Percentiles rank a stretch among this genome's conserved stretches.
Conservation (phyloP, 2,888 invertebrate genomes). For the Deilephila elpenor region DNA sequence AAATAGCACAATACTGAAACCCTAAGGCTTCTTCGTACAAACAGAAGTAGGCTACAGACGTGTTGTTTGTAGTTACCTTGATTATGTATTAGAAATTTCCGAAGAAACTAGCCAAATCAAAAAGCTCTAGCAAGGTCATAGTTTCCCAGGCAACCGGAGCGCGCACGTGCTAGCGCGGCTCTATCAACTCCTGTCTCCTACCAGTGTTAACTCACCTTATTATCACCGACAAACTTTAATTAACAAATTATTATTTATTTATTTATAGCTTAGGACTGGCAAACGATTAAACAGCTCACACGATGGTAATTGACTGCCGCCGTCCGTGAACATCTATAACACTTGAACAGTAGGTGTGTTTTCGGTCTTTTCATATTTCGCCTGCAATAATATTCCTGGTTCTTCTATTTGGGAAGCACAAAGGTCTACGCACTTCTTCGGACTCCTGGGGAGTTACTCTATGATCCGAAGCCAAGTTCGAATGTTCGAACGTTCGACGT, state of each 20-base stretch:
- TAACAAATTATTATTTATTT: neutral
- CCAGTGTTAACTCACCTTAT: constrained; percentile 16
- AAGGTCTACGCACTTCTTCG: no score
- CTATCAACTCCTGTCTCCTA: constrained; percentile 20
- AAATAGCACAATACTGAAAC: neutral
- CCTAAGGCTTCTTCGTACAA: neutral
- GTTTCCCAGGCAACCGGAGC: constrained; percentile 46
- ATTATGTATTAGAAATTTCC: constrained; percentile 15
- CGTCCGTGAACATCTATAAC: no score
- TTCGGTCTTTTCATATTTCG: no score
- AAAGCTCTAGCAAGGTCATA: constrained; percentile 48
- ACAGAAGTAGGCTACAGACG: constrained; percentile 9
- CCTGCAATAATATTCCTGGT: no score
- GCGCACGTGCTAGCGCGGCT: constrained; percentile 49
- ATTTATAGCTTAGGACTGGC: no score
- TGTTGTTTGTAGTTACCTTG: constrained; percentile 20
- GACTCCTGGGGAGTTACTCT: no score
- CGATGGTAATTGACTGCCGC: no score
- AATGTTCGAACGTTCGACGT: no score
- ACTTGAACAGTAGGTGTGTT: no score
- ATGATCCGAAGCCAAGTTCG: no score
- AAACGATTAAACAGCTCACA: no score
- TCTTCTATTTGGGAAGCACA: no score
- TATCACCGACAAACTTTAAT: neutral
- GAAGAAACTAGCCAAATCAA: constrained; percentile 38